Base-by-base conservation (phyloP, 2,797 vertebrate species). In the Phrynocephalus vlangalii region DNA sequence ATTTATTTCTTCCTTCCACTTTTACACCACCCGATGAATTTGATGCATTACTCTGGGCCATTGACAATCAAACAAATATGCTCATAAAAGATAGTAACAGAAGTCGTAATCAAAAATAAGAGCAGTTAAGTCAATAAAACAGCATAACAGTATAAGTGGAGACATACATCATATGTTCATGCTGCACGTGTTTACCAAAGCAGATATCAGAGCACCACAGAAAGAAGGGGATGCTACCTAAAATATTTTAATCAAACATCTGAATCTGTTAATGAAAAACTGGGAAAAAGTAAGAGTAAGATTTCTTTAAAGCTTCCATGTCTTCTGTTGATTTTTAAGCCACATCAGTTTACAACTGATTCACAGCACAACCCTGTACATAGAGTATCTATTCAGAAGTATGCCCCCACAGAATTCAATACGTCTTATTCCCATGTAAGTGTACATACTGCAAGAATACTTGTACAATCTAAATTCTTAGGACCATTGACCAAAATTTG, bases 231-330 rank as follows among this genome's bases (percentile, higher is more conserved):
- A 66, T 60, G 44, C 44, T 72, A 30, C 77, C 63, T 73, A 44
- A 72, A 73, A 24, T 5, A 66, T 63, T 80, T 60, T 38, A 86
- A 11, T 79, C 7, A 72, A 48, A 50, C 26, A 52, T 73, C 50
- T 79, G 28, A 72, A 48, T 33, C 68, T 50, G 6, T 84, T 73
- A 72, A 60, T 22, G 50, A 86, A 50, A 75, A 86, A 81, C 15
- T 13, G n/a, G 33, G 68, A 60, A 70, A n/a, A 1, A 63, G 20
- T 5, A 44, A 48, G n/a, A 83, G 22, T 22, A 52, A 72, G 70
- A 82, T 24, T 38, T 18, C 18, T 63, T 38, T 84, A 72, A 38
- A 8, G 20, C 56, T 79, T 79, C 33, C 30, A 67, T 33, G 76
- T 3, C 68, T 38, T 82, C 10, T 60, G 22, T 7, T 66, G 28